phyloP scores from a whole-genome alignment of 2,888 invertebrate species.

The Dynastes maya region DNA sequence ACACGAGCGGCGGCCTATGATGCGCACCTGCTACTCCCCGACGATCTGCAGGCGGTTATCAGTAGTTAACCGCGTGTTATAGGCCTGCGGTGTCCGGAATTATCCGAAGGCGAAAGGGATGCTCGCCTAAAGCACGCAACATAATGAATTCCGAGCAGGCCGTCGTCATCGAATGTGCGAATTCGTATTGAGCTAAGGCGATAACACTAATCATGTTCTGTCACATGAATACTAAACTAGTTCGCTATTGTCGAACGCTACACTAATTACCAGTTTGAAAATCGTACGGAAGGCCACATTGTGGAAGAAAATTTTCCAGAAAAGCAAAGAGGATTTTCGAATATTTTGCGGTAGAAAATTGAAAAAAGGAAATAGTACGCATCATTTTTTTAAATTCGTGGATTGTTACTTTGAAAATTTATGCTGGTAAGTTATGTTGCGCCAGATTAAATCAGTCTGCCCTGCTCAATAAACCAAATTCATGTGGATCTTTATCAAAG shows the following conservation, averaged over 20 bases:
- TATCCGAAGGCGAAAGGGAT: constrained; percentile 26
- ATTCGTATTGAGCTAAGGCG: constrained; percentile 10
- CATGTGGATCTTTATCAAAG: too few relatives aligned
- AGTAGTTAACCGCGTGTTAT: constrained; percentile 47
- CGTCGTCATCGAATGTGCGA: constrained; percentile 25
- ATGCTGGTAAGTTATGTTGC: too few relatives aligned
- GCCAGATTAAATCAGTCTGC: too few relatives aligned
- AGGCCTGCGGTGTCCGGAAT: constrained; percentile 45
- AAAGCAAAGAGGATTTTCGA: too few relatives aligned
- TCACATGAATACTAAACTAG: constrained; percentile 26
- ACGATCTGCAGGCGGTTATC: constrained; percentile 42
- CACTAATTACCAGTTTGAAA: constrained; percentile 4
- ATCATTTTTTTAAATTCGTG: too few relatives aligned
- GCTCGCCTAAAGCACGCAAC: constrained; percentile 17
- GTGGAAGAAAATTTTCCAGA: too few relatives aligned
- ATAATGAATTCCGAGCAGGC: constrained; percentile 35
- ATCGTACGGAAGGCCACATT: background rate
- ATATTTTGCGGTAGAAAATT: too few relatives aligned
- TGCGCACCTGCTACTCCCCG: constrained; percentile 34
- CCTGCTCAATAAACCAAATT: too few relatives aligned
- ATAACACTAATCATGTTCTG: constrained; percentile 17
- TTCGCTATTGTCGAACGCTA: background rate
- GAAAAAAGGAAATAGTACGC: too few relatives aligned
- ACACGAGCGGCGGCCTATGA: constrained; percentile 19
- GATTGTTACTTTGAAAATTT: too few relatives aligned